A percentile compares a stretch with the other conserved stretches of the same genome.
phyloP scores from a whole-genome alignment of 2,113 vertebrate genomes.

The Phaethon lepturus region DNA sequence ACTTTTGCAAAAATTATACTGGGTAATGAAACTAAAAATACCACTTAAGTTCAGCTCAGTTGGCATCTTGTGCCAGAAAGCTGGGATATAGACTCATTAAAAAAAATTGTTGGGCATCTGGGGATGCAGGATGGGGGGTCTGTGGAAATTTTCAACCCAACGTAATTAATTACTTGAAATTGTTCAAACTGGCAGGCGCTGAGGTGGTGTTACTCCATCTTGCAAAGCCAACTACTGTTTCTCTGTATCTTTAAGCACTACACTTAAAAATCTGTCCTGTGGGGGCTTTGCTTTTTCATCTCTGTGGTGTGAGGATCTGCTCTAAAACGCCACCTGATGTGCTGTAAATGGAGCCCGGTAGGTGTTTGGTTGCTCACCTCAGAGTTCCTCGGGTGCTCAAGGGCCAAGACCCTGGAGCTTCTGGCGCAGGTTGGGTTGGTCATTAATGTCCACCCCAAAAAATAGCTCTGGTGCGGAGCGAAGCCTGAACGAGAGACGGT shows the following conservation, averaged over 20 bases:
- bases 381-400: not conserved
- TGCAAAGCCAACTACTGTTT: not conserved
- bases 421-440: not conserved
- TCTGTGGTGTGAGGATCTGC: not conserved
- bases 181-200: rapidly evolving
- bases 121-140: not conserved
- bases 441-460: not conserved
- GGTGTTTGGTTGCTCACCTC: not conserved
- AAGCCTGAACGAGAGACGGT: not conserved
- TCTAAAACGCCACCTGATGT: not conserved
- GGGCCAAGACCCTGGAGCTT: not conserved
- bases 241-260: not conserved
- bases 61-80: not conserved
- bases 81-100: not conserved
- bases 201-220: not conserved
- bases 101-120: not conserved
- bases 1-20: not conserved
- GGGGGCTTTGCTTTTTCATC: not conserved
- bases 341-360: not conserved
- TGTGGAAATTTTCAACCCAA: not conserved
- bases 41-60: not conserved
- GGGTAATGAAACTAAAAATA: not conserved
- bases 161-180: not conserved
- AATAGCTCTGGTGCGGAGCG: not conserved
- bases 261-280: not conserved